Evolutionary conservation across 2,797 vertebrate species (phyloP), one percentile per base, ranked within the genome.

Genomic region (Schizopygopsis pylzovi): DNA sequence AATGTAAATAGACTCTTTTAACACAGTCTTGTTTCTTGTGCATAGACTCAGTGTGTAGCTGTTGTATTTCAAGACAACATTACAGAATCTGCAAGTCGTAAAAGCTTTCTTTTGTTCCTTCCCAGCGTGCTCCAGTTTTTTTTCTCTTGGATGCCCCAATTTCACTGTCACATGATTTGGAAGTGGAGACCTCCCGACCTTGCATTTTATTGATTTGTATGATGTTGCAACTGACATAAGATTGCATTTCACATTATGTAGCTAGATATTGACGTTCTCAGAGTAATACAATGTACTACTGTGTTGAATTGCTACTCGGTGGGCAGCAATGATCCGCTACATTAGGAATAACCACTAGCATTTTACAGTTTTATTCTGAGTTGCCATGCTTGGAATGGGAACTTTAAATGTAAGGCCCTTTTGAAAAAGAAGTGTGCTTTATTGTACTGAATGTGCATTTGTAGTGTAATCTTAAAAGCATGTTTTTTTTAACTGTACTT

Each of bases 181-280:
- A 82, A 61, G 33, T 71, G 52, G 41, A 70, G 45, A 41, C 78
- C 81, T 81, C 81, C 86, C 87, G 90, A 91, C 91, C 90, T 90
- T 79, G 84, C 85, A 76, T 71, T 84, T n/a, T 85, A 91, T 93
- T 6, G 86, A 93, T 93, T 56, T 13, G 85, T 85, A 72, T 91
- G 86, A 79, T 59, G 59, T 89, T 92, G 90, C 90, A 90, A 79
- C 75, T 41, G 4, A 20, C 54, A 72, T 90, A 83, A 87, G 87
- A 75, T 91, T 88, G 87, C 75, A 81, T 93, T 92, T 90, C 1
- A 4, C 52, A 91, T 90, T 84, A 70, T 89, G 80, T 43, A 81
- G 25, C 33, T 20, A 25, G 73, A 83, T 76, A 76, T 79, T 49
- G 76, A 70, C 81, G 65, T 80, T 87, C 52, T 82, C 43, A 13